Conservation (phyloP, 2,888 invertebrate genomes). For the Heteromurus nitidus region DNA sequence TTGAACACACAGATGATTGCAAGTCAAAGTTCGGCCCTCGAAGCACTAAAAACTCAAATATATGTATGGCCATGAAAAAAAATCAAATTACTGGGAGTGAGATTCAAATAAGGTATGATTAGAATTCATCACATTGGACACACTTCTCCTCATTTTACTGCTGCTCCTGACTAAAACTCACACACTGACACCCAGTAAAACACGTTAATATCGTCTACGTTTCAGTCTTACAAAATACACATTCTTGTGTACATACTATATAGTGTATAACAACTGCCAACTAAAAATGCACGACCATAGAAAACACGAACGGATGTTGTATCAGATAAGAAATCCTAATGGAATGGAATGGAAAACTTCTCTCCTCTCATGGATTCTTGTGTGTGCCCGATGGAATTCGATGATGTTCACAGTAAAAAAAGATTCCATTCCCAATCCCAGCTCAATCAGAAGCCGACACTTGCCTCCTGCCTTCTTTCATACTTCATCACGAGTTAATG, state of each 20-base stretch:
- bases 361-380: not conserved
- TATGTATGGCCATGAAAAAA: constrained; percentile 1
- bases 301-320: constrained; percentile 49
- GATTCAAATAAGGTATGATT: constrained; percentile 55
- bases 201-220: too few species aligned
- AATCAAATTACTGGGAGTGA: constrained; percentile 23
- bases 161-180: too few species aligned
- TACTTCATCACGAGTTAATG: constrained; percentile 56
- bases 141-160: too few species aligned
- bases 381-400: constrained; percentile 32
- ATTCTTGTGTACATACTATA: too few species aligned
- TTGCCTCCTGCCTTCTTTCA: constrained; percentile 44
- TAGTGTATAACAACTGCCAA: not conserved
- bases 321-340: constrained; percentile 57
- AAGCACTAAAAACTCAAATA: constrained; percentile 11
- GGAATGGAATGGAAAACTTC: constrained; percentile 38
- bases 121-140: constrained; percentile 50
- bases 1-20: constrained; percentile 13
- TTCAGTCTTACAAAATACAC: too few species aligned
- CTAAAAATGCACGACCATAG: not conserved
- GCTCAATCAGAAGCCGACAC: constrained; percentile 40
- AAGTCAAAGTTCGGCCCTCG: constrained; percentile 38
- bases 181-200: too few species aligned
- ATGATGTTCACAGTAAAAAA: constrained; percentile 10
- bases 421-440: constrained; percentile 30